Evolutionary conservation across 1,140 invertebrate genomes (phyloP), one percentile per base, ranked within the genome.

Genomic region (Latrodectus geometricus): DNA sequence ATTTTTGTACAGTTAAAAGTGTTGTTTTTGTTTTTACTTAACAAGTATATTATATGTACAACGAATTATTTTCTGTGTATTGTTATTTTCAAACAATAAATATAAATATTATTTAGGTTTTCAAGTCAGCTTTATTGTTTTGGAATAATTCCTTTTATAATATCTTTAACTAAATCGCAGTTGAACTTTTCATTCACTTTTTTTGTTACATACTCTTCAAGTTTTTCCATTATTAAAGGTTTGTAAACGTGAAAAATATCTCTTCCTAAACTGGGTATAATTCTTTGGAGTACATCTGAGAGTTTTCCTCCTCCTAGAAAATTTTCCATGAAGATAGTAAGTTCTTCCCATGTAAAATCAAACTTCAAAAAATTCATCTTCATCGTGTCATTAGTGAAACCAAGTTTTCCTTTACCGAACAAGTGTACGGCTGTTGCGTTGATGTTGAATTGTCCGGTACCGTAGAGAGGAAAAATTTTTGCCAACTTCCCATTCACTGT

Each of bases 271-370:
- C 49, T 68, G 5, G 87, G 82, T 8, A 88, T n/a, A 56, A 86
- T n/a, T 76, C 48, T 61, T n/a, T 88, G 87, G 4, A 88, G 54
- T 21, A 78, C 70, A 20, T 86, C 49, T 9, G 82, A 68, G 48
- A 86, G 86, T n/a, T 23, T 66, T 76, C 87, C 87, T 17, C 87
- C 87, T 14, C 83, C 70, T 17, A 88, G 48, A 72, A 88, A 88
- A 20, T 88, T 88, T 20, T 88, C 87, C 77, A 88, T 66, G 49
- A 61, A 54, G 11, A 88, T 49, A n/a, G 56, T 9, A 4, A 88
- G 9, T 0, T 85, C 8, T 49, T 83, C 65, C 82, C 82, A 88
- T 20, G 14, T 15, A 8, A 88, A 66, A 35, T 86, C 69, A 49
- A 88, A 50, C 9, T 75, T 78, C 61, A 88, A 11, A n/a, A 76